Base-by-base conservation (phyloP, 1,140 invertebrate species). In the Chironomus tepperi region DNA sequence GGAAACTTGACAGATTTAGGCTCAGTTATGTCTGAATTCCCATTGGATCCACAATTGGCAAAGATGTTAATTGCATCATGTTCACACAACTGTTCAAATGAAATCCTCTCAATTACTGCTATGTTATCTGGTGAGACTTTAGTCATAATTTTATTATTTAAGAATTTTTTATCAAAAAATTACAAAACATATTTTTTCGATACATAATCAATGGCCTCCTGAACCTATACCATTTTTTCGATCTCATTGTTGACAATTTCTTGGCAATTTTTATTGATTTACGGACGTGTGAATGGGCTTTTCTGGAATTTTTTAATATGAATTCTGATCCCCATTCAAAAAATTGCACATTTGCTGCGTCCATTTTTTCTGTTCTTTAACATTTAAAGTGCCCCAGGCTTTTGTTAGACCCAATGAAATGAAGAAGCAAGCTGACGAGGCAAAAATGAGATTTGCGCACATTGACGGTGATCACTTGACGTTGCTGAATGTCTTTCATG, bases 11-110 rank as follows among this genome's bases (percentile, higher is more conserved):
- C 95, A 0, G 93, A 96, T 81, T 83, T 96, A 42, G 95, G 95
- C 12, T 94, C 95, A 1, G 91, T 98, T 77, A 98, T 98, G 96
- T 96, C 97, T 0, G 97, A 99, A 84, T 98, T 98, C 80, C 97
- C 97, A 0, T 84, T 98, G 0, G 97, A 99, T 87, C 97, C 97
- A 0, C 97, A 98, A 81, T 85, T 98, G 2, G 95, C 96, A 1
- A 98, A 98, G 85, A 97, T 98, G 93, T 85, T 99, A 42, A 99
- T 99, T 76, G 94, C 97, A 43, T 95, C 93, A 76, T 94, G 93
- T 79, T 96, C 98, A 84, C 95, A 96, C 83, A 98, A 96, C 83
- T 99, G 98, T 82, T 99, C 97, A 77, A 99, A 99, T 85, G 98
- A 99, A 86, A 98, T 99, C 78, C 88, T 99, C 19, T 98, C 96